A percentile compares a stretch with the other conserved stretches of the same genome.
Conservation (phyloP, 2,888 invertebrate genomes). For the Chrysomela aeneicollis region DNA sequence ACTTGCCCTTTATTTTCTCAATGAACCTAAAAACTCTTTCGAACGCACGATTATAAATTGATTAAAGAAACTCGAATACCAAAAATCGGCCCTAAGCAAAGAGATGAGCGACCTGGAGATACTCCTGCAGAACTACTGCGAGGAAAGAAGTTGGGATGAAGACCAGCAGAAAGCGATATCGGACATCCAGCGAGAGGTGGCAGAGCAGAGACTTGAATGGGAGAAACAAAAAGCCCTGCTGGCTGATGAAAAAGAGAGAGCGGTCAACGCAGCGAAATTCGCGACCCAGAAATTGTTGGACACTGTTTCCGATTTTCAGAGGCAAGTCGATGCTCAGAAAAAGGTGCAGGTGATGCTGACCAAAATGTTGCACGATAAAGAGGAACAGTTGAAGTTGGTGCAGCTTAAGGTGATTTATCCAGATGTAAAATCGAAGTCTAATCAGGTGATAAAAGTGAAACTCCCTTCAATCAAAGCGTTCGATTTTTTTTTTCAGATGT, state of each 20-base stretch:
- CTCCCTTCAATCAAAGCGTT: neutral
- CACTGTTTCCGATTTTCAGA: conserved; percentile 55
- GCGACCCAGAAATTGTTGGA: conserved; percentile 55
- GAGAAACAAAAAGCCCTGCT: conserved; percentile 42
- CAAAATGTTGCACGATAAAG: conserved; percentile 53
- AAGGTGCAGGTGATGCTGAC: conserved; percentile 52
- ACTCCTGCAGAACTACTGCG: conserved; percentile 37
- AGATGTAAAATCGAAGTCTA: too few species aligned
- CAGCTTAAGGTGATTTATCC: conserved; percentile 40
- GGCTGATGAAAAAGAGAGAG: conserved; percentile 52
- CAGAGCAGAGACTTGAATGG: conserved; percentile 42
- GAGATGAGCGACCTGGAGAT: conserved; percentile 44
- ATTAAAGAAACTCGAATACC: conserved; percentile 43
- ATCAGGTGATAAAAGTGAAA: too few species aligned
- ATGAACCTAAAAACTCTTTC: too few species aligned
- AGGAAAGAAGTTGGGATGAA: conserved; percentile 34
- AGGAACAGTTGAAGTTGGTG: conserved; percentile 45
- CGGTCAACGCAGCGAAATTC: conserved; percentile 54
- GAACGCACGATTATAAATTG: too few species aligned
- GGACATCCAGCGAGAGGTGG: conserved; percentile 41
- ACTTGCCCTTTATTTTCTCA: too few species aligned
- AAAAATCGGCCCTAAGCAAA: conserved; percentile 38
- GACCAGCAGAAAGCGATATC: conserved; percentile 35
- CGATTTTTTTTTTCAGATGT: conserved; percentile 33
- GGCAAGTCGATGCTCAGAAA: conserved; percentile 52